phyloP scores from a whole-genome alignment of 2,113 vertebrate species.

The Typhlomys cinereus region DNA sequence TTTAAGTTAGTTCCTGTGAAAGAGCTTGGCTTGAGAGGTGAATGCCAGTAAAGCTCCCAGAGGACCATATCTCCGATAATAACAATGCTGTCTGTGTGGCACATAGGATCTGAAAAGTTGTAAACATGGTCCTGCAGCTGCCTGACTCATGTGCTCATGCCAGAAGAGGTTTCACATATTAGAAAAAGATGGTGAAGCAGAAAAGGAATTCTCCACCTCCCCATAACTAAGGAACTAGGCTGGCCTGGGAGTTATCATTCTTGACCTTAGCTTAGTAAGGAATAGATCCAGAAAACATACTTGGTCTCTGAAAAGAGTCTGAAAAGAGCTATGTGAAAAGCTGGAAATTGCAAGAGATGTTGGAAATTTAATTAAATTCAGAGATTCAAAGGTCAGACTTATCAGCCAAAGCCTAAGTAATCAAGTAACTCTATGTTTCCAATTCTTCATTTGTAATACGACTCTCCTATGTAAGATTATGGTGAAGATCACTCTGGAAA shows the following conservation, averaged over 20 bases:
- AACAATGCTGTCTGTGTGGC: not conserved
- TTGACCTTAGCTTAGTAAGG: not conserved
- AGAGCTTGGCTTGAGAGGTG: not conserved
- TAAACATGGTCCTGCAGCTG: not conserved
- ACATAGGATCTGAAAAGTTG: not conserved
- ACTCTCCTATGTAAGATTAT: not conserved
- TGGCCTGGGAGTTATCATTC: not conserved
- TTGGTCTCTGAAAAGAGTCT: not conserved
- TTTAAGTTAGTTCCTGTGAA: conserved; percentile 9
- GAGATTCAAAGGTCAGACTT: not conserved
- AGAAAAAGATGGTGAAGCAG: not conserved
- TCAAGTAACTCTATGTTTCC: not conserved
- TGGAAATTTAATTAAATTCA: not conserved
- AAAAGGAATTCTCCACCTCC: not conserved
- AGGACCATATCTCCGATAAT: not conserved
- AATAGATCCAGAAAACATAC: not conserved
- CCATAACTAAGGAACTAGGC: not conserved
- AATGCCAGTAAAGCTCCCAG: not conserved
- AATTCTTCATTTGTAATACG: not conserved
- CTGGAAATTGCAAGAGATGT: not conserved
- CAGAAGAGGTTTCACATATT: not conserved
- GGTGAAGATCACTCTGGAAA: not conserved
- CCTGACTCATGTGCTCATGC: not conserved
- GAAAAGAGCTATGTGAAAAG: not conserved
- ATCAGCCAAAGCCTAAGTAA: not conserved